Base-by-base conservation (phyloP, 2,888 invertebrate species). In the Thysanoteuthis rhombus region DNA sequence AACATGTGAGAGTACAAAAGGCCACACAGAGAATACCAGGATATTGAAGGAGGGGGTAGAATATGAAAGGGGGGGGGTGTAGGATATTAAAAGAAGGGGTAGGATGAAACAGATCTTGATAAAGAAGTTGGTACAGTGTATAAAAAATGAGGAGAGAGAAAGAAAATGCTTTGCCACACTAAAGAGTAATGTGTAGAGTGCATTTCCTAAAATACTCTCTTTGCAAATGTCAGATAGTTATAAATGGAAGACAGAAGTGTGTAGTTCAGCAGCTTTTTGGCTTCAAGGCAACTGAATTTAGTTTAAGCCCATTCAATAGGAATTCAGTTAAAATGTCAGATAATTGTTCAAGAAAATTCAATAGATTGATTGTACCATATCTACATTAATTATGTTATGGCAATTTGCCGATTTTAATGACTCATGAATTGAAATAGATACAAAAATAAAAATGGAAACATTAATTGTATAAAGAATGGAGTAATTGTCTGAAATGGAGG, bases 261-360 rank as follows among this genome's bases (percentile, higher is more conserved):
- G n/a, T 75, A 75, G n/a, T n/a, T n/a, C n/a, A 75, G 75, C 75
- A 75, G 75, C 75, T n/a, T 75, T 75, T 75, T 75, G 75, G 75
- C 75, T 75, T 75, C 75, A 75, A 75, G 75, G 75, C 75, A 75
- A 75, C n/a, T 36, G 75, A 75, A 75, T n/a, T 12, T n/a, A 75
- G 75, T 75, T 75, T 16, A 75, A 75, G 75, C 19, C n/a, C n/a
- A 75, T 75, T 75, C 75, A 75, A 75, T n/a, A 75, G 75, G 75
- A 75, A 75, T 75, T 75, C 75, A 75, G 75, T 75, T 75, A 75
- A 75, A 75, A 75, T 75, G 75, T 25, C 75, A 75, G 36, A n/a
- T 75, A 36, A 75, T 75, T 75, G n/a, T 75, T 75, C n/a, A 75
- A 75, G 75, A 75, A 58, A 45, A 45, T 16, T 12, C 32, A 32